Percentiles rank a stretch among this genome's conserved stretches.
Evolutionary conservation across 1,140 invertebrate species (phyloP).

Genomic region (Drosophila parvula): DNA sequence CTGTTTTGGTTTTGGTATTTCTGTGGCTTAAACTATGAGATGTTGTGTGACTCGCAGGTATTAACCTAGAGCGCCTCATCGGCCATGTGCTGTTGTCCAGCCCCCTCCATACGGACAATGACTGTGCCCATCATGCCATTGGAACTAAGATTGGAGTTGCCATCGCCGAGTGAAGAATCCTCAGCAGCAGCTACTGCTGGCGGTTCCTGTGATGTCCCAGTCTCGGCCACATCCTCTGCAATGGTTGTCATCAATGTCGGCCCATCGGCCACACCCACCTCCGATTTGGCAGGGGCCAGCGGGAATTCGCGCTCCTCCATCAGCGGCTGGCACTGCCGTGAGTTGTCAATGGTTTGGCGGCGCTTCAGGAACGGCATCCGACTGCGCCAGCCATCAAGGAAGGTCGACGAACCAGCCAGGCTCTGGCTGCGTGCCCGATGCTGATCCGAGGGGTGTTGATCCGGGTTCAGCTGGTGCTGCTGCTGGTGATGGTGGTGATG

Average conservation of each 20-base stretch:
- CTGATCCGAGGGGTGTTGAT: constrained; percentile 35
- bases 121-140: constrained; percentile 46
- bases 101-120: constrained; percentile 66
- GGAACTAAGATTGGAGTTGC: constrained; percentile 5
- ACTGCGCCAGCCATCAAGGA: constrained; percentile 66
- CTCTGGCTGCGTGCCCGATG: constrained; percentile 61
- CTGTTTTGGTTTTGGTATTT: constrained; percentile 41
- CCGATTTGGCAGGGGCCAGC: background rate
- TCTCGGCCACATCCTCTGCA: constrained; percentile 58
- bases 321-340: constrained; percentile 73
- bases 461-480: constrained; percentile 23
- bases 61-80: constrained; percentile 75
- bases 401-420: constrained; percentile 40
- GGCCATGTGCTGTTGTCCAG: constrained; percentile 60
- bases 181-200: background rate
- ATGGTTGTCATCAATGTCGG: constrained; percentile 70
- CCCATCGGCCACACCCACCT: constrained; percentile 12
- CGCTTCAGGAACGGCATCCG: constrained; percentile 74
- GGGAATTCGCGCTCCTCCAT: constrained; percentile 72
- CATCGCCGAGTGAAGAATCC: background rate
- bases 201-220: constrained; percentile 5
- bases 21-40: constrained; percentile 71
- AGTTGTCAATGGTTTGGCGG: constrained; percentile 71
- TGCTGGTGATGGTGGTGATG: constrained; percentile 53
- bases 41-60: constrained; percentile 52